Conservation (phyloP, 2,797 vertebrate genomes). For the Urophycis tenuis region DNA sequence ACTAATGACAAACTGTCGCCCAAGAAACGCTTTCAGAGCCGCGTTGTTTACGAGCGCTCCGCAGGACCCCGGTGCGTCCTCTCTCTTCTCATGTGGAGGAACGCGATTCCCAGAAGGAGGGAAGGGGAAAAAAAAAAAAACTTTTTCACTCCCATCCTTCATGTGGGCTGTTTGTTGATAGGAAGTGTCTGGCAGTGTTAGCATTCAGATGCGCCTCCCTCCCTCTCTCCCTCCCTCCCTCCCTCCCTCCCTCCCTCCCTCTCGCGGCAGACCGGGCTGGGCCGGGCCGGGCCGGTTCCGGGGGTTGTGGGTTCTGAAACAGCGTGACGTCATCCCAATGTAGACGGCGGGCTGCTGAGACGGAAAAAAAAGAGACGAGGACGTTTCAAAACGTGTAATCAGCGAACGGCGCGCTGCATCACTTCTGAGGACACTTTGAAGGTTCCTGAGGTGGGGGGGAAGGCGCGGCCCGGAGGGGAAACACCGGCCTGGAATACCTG, state of each 20-base stretch:
- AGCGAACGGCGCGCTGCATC: not conserved
- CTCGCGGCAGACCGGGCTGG: too few relatives aligned
- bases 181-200: not conserved
- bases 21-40: not conserved
- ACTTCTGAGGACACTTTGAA: not conserved
- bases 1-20: not conserved
- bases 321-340: not conserved
- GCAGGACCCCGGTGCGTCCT: not conserved
- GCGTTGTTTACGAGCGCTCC: not conserved
- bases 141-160: not conserved
- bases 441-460: not conserved
- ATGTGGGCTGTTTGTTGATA: slow-evolving; percentile 9
- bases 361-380: slow-evolving; percentile 7
- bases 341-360: not conserved
- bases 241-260: not conserved
- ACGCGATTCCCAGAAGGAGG: not conserved
- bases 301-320: not conserved
- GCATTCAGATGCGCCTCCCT: slow-evolving; percentile 7
- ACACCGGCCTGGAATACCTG: not conserved
- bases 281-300: too few relatives aligned
- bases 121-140: too few relatives aligned
- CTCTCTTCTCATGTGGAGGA: not conserved
- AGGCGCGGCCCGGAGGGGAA: not conserved
- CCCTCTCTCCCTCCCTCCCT: not conserved
- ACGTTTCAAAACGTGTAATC: slow-evolving; percentile 18